Percentiles rank a stretch among this genome's conserved stretches.
phyloP scores from a whole-genome alignment of 2,888 invertebrate species.

The Chesias legatella region DNA sequence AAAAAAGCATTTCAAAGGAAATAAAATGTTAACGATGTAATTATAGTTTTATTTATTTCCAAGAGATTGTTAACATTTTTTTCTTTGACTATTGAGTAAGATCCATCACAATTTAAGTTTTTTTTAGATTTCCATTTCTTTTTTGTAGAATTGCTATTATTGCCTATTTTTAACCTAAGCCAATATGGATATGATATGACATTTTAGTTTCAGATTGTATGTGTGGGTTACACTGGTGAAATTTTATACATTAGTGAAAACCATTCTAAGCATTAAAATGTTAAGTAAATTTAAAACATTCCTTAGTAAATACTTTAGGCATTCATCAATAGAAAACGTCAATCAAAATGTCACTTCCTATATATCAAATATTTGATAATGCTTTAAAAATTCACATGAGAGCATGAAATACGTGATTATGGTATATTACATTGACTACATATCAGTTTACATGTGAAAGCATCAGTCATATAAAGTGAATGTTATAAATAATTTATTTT shows the following conservation, averaged over 20 bases:
- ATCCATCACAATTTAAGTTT: not conserved
- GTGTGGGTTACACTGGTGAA: too few species aligned
- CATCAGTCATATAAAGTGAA: not conserved
- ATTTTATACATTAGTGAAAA: too few species aligned
- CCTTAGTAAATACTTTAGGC: too few species aligned
- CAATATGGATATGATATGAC: too few species aligned
- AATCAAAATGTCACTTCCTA: too few species aligned
- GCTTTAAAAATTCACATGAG: constrained; percentile 4
- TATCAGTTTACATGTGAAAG: constrained; percentile 17
- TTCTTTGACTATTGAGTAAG: constrained; percentile 13
- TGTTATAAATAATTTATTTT: not conserved
- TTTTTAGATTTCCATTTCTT: not conserved
- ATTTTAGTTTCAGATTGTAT: too few species aligned
- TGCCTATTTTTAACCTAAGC: too few species aligned
- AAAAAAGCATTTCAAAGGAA: constrained; percentile 17
- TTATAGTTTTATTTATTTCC: constrained; percentile 7
- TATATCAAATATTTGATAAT: too few species aligned
- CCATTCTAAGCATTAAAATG: too few species aligned
- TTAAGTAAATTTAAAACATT: too few species aligned
- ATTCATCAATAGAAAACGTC: too few species aligned
- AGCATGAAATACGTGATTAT: too few species aligned
- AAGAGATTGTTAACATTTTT: constrained; percentile 24
- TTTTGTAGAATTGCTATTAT: not conserved
- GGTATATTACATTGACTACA: constrained; percentile 10
- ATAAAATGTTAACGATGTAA: constrained; percentile 24